Conservation (phyloP, 1,140 invertebrate genomes). For the Rhagoletis zephyria region DNA sequence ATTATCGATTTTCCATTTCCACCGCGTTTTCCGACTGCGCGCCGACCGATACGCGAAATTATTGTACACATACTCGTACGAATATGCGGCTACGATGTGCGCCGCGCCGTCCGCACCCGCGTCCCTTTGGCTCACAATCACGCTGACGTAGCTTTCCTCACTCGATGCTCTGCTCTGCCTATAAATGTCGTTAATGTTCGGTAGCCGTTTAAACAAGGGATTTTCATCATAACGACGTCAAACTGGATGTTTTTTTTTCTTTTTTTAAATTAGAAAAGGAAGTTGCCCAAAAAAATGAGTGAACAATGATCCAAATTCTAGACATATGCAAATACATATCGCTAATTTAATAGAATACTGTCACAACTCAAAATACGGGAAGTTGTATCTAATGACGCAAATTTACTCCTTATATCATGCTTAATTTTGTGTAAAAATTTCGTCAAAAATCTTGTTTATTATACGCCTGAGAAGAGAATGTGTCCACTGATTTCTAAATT, state of each 20-base stretch:
- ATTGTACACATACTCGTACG: constrained; percentile 48
- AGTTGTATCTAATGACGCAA: too few relatives aligned
- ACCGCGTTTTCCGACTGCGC: constrained; percentile 46
- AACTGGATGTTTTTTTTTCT: not conserved
- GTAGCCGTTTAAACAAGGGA: constrained; percentile 14
- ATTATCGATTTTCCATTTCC: constrained; percentile 59
- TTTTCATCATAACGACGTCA: not conserved
- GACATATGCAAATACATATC: too few relatives aligned
- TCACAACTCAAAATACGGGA: too few relatives aligned
- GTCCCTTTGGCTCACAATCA: not conserved
- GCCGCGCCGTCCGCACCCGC: not conserved
- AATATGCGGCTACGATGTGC: not conserved
- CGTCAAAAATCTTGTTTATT: too few relatives aligned
- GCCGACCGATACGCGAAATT: constrained; percentile 36
- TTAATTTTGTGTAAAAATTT: too few relatives aligned
- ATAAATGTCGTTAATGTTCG: not conserved
- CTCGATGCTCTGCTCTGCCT: not conserved
- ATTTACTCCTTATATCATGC: too few relatives aligned
- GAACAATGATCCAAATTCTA: too few relatives aligned
- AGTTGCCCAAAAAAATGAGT: not conserved
- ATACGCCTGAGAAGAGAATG: too few relatives aligned
- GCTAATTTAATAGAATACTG: too few relatives aligned
- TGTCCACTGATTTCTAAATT: too few relatives aligned
- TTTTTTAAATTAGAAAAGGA: not conserved
- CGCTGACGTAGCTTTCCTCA: constrained; percentile 8